Evolutionary conservation across 2,797 vertebrate genomes (phyloP).

Genomic region (Lates japonicus): DNA sequence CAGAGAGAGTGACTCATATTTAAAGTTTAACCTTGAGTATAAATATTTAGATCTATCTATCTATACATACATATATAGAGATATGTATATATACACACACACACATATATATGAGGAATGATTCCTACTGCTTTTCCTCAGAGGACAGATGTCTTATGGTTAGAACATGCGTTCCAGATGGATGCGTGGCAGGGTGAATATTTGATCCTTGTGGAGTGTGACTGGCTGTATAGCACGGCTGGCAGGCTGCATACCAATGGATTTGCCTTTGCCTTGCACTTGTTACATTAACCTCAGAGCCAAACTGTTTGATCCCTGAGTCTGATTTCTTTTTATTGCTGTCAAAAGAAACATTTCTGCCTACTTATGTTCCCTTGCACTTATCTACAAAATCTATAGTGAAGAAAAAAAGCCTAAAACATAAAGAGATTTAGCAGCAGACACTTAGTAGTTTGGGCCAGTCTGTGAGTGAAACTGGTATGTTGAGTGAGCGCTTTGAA

Average conservation of each 20-base stretch:
- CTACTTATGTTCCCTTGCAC: slow-evolving; percentile 35
- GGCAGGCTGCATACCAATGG: slow-evolving; percentile 73
- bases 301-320: slow-evolving; percentile 68
- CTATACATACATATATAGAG: neutral
- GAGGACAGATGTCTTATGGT: slow-evolving; percentile 56
- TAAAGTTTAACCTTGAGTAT: slow-evolving; percentile 62
- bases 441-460: slow-evolving; percentile 46
- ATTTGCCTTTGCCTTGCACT: slow-evolving; percentile 64
- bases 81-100: neutral
- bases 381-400: slow-evolving; percentile 37
- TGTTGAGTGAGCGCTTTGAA: slow-evolving; percentile 33
- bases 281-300: slow-evolving; percentile 81
- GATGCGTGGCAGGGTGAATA: slow-evolving; percentile 63
- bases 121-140: slow-evolving; percentile 34
- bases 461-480: slow-evolving; percentile 12
- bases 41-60: slow-evolving; percentile 6
- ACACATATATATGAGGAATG: neutral
- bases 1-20: slow-evolving; percentile 43
- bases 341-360: slow-evolving; percentile 62
- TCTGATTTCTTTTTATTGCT: slow-evolving; percentile 60
- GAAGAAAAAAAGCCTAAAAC: slow-evolving; percentile 16
- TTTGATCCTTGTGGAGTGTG: slow-evolving; percentile 73
- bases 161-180: slow-evolving; percentile 59
- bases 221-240: slow-evolving; percentile 52
- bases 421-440: slow-evolving; percentile 37